phyloP scores from a whole-genome alignment of 2,888 invertebrate species.

The Pyrgus malvae region DNA sequence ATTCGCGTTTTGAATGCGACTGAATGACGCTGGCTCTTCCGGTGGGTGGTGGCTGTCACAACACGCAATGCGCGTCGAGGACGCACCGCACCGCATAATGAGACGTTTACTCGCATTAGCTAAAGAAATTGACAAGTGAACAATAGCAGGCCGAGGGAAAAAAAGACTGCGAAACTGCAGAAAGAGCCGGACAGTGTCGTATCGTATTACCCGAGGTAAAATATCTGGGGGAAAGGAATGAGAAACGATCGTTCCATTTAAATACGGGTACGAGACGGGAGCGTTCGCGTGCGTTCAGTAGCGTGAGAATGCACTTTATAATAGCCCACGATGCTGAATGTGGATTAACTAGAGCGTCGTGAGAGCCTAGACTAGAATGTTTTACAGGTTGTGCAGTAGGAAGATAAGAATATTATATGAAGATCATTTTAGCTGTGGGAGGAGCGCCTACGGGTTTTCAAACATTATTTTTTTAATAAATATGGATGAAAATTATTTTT shows the following conservation, averaged over 20 bases:
- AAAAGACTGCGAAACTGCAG: slow-evolving; percentile 74
- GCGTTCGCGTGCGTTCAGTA: slow-evolving; percentile 79
- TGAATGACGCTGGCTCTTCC: slow-evolving; percentile 80
- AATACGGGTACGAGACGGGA: slow-evolving; percentile 71
- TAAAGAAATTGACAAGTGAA: slow-evolving; percentile 82
- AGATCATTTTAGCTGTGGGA: no score
- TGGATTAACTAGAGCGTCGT: no score
- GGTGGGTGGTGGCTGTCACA: slow-evolving; percentile 82
- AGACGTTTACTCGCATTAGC: slow-evolving; percentile 82
- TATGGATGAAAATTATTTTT: no score
- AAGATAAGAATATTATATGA: no score
- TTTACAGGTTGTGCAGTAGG: no score
- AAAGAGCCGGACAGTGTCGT: slow-evolving; percentile 81
- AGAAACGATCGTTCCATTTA: slow-evolving; percentile 79
- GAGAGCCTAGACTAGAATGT: no score
- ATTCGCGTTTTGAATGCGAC: slow-evolving; percentile 75
- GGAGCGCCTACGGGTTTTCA: no score
- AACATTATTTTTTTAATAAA: no score
- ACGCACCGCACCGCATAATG: slow-evolving; percentile 80
- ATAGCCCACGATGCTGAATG: no score
- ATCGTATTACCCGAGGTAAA: slow-evolving; percentile 81
- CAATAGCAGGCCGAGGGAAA: slow-evolving; percentile 74
- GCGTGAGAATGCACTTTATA: slow-evolving; percentile 81
- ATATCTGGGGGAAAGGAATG: slow-evolving; percentile 80
- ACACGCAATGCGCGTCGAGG: slow-evolving; percentile 79